Evolutionary conservation across 2,113 vertebrate species (phyloP), one percentile per base, ranked within the genome.

Genomic region (Semicossyphus pulcher): DNA sequence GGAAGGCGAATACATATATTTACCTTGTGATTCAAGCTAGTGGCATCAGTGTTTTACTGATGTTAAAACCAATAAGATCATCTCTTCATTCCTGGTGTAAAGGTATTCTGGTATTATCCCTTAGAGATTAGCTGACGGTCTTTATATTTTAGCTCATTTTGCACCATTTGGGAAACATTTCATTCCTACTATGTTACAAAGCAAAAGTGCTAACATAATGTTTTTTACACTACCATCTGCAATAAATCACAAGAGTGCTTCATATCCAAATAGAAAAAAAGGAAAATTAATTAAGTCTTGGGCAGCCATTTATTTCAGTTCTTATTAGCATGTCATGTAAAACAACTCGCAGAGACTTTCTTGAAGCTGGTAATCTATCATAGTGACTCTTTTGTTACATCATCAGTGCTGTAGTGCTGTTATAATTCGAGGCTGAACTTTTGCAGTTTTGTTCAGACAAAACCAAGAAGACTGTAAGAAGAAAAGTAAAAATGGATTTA

Each of bases 1-100:
- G n/a, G 18, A 47, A 49, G 56, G 32, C 52, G 32, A 67, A 70
- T 12, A 68, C 23, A 54, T 3, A 1, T 37, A 29, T 54, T 62
- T 5, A 29, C 9, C 16, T 4, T 29, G 15, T 20, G 29, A 10
- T 9, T 16, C 2, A 8, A 31, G 64, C 34, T 8, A 3, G 21
- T 4, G 3, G 8, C 3, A 16, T 52, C 12, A 14, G 2, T 8
- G 18, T 36, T 47, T 42, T 23, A 34, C 59, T 48, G 21, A 64
- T 25, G 5, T 29, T 23, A 36, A 49, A 45, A 25, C 62, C 48
- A 66, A 34, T 48, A 18, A n/a, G n/a, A n/a, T n/a, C n/a, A n/a
- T n/a, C n/a, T n/a, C n/a, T n/a, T n/a, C n/a, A n/a, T n/a, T n/a
- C n/a, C n/a, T n/a, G n/a, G n/a, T n/a, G n/a, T n/a, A n/a, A n/a